phyloP scores from a whole-genome alignment of 2,888 invertebrate genomes.

The Laothoe populi region DNA sequence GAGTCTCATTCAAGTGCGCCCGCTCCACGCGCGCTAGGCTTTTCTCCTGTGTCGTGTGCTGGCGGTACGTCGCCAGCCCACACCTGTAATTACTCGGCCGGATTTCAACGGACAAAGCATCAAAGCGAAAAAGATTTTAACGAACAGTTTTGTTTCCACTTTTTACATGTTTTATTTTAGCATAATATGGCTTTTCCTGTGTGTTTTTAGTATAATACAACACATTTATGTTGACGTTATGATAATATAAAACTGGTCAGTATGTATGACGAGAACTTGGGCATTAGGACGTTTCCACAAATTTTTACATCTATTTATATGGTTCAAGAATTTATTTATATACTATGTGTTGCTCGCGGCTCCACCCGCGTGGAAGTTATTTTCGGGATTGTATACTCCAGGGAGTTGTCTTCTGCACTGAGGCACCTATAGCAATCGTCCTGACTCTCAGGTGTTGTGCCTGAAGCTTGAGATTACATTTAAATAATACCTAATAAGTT shows the following conservation, averaged over 20 bases:
- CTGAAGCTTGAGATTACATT: too few relatives aligned
- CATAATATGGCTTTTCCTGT: constrained; percentile 1
- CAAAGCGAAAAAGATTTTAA: constrained; percentile 52
- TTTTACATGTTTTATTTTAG: constrained; percentile 21
- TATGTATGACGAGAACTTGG: too few relatives aligned
- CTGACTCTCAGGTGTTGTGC: too few relatives aligned
- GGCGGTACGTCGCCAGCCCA: constrained; percentile 24
- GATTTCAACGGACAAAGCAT: constrained; percentile 51
- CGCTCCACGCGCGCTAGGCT: constrained; percentile 34
- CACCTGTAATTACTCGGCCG: constrained; percentile 53
- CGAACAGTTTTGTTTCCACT: constrained; percentile 34
- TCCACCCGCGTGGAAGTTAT: too few relatives aligned
- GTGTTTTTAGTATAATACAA: not conserved
- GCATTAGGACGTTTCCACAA: not conserved
- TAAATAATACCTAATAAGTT: too few relatives aligned
- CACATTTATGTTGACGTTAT: too few relatives aligned
- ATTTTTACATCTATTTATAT: not conserved
- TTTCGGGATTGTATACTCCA: too few relatives aligned
- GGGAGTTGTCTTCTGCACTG: too few relatives aligned
- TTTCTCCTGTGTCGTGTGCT: constrained; percentile 20
- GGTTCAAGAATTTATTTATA: too few relatives aligned
- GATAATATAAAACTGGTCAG: too few relatives aligned
- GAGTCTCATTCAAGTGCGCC: constrained; percentile 36
- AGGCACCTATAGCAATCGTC: too few relatives aligned
- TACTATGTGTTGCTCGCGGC: too few relatives aligned